Percentiles rank a stretch among this genome's conserved stretches.
Conservation (phyloP, 2,888 invertebrate genomes). For the Heliconius charithonia region DNA sequence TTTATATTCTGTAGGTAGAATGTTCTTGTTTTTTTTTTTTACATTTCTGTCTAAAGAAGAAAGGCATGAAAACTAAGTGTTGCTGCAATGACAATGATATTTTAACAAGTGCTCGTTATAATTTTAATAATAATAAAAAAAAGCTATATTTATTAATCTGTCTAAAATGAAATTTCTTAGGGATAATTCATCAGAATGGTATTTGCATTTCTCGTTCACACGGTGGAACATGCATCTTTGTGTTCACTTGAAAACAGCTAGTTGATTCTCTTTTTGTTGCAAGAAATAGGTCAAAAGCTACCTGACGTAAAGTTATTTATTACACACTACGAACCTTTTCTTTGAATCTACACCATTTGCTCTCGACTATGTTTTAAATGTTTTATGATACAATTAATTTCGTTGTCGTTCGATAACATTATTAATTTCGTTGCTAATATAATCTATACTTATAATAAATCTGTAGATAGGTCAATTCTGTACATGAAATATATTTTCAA, state of each 20-base stretch:
- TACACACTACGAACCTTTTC: slow-evolving; percentile 38
- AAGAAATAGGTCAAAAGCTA: slow-evolving; percentile 46
- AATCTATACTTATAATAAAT: no score
- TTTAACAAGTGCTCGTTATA: no score
- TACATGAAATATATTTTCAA: no score
- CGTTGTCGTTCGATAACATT: no score
- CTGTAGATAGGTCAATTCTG: no score
- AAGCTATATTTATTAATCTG: slow-evolving; percentile 25
- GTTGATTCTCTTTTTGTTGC: slow-evolving; percentile 38
- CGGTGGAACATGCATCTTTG: slow-evolving; percentile 34
- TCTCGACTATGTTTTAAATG: slow-evolving; percentile 12
- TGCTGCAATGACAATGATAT: no score
- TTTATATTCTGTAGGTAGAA: neutral
- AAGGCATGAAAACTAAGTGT: neutral
- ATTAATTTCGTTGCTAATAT: neutral
- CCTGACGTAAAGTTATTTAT: slow-evolving; percentile 43
- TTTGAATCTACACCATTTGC: slow-evolving; percentile 24
- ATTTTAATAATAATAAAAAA: neutral
- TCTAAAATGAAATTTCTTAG: slow-evolving; percentile 28
- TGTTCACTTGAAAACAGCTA: slow-evolving; percentile 37
- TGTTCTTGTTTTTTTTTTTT: neutral
- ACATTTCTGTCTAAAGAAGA: neutral
- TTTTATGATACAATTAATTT: neutral
- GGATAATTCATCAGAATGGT: slow-evolving; percentile 32
- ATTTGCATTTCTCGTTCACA: slow-evolving; percentile 44